Conservation (phyloP, 2,888 invertebrate species). For the Clitarchus hookeri region DNA sequence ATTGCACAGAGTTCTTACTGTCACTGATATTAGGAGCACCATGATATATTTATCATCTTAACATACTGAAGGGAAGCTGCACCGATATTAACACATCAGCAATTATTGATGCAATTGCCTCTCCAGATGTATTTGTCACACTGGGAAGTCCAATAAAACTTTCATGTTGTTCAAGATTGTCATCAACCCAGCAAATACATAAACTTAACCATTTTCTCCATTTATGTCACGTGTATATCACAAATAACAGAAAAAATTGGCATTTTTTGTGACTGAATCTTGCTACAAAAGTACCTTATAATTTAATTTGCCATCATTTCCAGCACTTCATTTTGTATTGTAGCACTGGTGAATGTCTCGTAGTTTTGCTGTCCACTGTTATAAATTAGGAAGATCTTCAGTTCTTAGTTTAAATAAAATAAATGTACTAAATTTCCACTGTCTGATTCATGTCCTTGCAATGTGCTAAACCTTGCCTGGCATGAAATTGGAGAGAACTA, state of each 20-base stretch:
- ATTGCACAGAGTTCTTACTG: not conserved
- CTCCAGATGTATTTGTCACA: not conserved
- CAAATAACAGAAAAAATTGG: not conserved
- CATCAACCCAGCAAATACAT: not conserved
- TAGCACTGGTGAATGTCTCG: not conserved
- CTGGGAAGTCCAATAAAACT: not conserved
- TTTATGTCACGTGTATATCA: not conserved
- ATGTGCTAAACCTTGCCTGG: conserved; percentile 7
- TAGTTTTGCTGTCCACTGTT: not conserved
- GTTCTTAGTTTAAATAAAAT: not conserved
- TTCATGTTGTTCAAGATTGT: not conserved
- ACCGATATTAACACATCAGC: not conserved
- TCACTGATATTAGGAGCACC: not conserved
- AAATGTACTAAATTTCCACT: not conserved
- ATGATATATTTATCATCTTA: not conserved
- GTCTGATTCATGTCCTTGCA: not conserved
- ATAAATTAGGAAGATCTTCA: not conserved
- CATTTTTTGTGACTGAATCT: not conserved
- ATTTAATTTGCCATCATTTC: not conserved
- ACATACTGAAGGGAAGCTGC: not conserved
- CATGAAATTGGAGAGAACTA: not conserved
- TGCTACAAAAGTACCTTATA: not conserved
- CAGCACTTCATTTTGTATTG: not conserved
- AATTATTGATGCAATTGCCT: not conserved
- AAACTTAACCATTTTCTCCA: not conserved